Evolutionary conservation across 1,140 invertebrate species (phyloP).

Genomic region (Argopecten irradians): DNA sequence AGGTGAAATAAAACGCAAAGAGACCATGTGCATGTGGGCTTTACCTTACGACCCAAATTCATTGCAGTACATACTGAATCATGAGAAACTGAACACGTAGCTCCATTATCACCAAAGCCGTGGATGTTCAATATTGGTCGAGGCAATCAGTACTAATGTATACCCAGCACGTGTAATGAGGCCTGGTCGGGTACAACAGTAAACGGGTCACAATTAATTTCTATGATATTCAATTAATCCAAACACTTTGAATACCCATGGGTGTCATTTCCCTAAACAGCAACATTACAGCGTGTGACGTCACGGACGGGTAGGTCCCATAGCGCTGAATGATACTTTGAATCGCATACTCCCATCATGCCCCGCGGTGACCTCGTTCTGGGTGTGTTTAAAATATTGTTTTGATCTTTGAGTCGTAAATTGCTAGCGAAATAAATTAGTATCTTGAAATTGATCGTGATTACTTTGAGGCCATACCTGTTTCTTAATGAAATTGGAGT

Average conservation of each 20-base stretch:
- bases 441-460: not conserved
- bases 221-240: conserved; percentile 23
- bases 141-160: conserved; percentile 9
- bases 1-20: too few species aligned
- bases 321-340: not conserved
- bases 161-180: not conserved
- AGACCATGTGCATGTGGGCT: too few species aligned
- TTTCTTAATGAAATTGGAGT: conserved; percentile 3
- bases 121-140: not conserved
- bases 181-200: not conserved
- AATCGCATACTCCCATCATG: not conserved
- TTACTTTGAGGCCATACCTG: conserved; percentile 15
- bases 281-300: not conserved
- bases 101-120: not conserved
- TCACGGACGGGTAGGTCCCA: not conserved
- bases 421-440: not conserved
- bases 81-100: too few species aligned
- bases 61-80: too few species aligned
- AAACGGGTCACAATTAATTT: conserved; percentile 12
- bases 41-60: too few species aligned
- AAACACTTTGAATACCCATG: not conserved
- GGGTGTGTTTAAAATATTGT: conserved; percentile 18
- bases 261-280: not conserved
- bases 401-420: conserved; percentile 16
- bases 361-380: not conserved